Base-by-base conservation (phyloP, 2,797 vertebrate species). In the Crocodylus rhombifer region DNA sequence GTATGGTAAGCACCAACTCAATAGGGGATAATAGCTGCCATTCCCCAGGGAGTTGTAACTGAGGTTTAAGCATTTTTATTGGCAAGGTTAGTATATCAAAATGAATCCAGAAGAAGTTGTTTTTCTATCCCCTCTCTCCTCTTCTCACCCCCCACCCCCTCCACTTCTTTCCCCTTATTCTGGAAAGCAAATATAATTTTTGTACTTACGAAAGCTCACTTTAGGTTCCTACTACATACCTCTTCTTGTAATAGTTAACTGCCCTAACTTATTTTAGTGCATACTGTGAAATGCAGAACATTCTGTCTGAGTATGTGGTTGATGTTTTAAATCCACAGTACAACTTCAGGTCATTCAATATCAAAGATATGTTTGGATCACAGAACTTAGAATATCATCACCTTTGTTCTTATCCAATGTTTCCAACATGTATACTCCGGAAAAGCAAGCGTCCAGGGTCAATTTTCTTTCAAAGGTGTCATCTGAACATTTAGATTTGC, bases 1-100 rank as follows among this genome's bases (percentile, higher is more conserved):
- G 97, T 97, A 98, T 97, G 96, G 97, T 97, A 98, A 98, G 97
- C 95, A 97, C 96, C 96, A 97, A n/a, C 97, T 96, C 98, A 97
- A 97, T 97, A 96, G 97, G 97, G 96, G 94, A 97, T 98, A 98
- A 98, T 98, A 97, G 96, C 95, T 96, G 93, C 80, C 77, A 85
- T 97, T 96, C 97, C 95, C 93, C 83, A 96, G 96, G 96, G 98
- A 97, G 91, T 83, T 97, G 95, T 97, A 97, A 97, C 95, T 94
- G 97, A 92, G 93, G 82, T 96, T 97, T 93, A 97, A 93, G 80
- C 81, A 97, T 97, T 97, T 97, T 94, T 91, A 96, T 96, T 96
- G 97, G 94, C 89, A 93, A 96, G 84, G 92, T 96, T 97, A 96
- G 79, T 95, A 78, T 87, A 95, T 96, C 90, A 95, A 96, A 97